Conservation (phyloP, 2,888 invertebrate species). For the Gerris lacustris region DNA sequence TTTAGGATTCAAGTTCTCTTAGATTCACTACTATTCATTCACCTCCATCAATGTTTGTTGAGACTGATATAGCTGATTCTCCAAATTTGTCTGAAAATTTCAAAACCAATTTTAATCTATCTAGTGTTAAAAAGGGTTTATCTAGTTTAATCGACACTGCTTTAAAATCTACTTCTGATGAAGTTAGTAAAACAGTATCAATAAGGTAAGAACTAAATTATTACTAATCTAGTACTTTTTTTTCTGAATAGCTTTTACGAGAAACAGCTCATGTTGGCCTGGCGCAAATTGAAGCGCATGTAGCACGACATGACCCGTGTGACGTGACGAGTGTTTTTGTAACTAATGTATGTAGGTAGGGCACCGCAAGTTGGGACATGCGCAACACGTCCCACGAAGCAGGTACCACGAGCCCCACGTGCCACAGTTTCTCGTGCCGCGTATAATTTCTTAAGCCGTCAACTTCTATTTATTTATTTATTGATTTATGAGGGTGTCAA, state of each 20-base stretch:
- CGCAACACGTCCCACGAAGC: too few relatives aligned
- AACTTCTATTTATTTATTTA: too few relatives aligned
- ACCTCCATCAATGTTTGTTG: not conserved
- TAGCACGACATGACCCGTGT: too few relatives aligned
- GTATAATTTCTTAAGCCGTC: too few relatives aligned
- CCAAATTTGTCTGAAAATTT: conserved; percentile 18
- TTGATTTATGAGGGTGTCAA: too few relatives aligned
- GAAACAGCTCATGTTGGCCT: too few relatives aligned
- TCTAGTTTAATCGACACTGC: conserved; percentile 76
- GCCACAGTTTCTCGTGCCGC: too few relatives aligned
- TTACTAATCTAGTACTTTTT: conserved; percentile 1
- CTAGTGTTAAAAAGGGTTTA: conserved; percentile 57
- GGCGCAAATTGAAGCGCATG: too few relatives aligned
- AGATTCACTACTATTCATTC: not conserved
- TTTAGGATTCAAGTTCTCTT: not conserved
- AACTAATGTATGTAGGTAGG: too few relatives aligned
- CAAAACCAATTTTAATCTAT: conserved; percentile 23
- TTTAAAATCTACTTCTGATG: conserved; percentile 58
- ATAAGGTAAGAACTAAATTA: conserved; percentile 38
- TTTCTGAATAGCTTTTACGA: not conserved
- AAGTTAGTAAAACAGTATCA: conserved; percentile 60
- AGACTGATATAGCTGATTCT: conserved; percentile 18
- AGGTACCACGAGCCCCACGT: too few relatives aligned
- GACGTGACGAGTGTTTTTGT: too few relatives aligned
- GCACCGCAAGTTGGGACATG: too few relatives aligned